Evolutionary conservation across 2,797 vertebrate genomes (phyloP).

Genomic region (Falco peregrinus): DNA sequence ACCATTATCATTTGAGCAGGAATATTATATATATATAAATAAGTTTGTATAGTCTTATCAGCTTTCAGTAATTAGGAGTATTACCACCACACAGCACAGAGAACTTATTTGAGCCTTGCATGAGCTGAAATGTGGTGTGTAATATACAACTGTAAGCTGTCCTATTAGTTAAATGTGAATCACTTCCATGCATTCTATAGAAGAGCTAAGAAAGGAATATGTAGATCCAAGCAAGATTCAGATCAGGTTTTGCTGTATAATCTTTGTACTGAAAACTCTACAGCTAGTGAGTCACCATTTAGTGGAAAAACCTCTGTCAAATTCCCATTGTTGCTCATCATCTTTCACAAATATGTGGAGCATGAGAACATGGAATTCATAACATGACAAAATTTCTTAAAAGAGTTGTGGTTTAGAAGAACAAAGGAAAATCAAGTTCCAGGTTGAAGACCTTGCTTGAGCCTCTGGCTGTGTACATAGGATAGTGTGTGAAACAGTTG

Average conservation of each 20-base stretch:
- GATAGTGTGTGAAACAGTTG: background rate
- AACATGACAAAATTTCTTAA: background rate
- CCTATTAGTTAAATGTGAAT: background rate
- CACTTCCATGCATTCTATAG: background rate
- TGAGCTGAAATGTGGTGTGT: background rate
- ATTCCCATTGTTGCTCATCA: background rate
- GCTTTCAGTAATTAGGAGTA: background rate
- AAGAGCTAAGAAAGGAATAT: background rate
- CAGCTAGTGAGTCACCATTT: background rate
- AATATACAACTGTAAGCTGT: background rate
- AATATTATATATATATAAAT: background rate
- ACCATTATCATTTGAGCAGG: rapidly evolving
- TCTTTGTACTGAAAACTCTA: rapidly evolving
- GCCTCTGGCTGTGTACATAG: background rate
- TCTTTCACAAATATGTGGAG: background rate
- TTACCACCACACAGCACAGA: background rate
- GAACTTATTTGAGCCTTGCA: background rate
- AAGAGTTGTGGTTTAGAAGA: background rate
- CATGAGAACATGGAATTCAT: background rate
- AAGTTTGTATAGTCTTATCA: background rate
- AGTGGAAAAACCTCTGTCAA: background rate
- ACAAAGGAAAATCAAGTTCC: background rate
- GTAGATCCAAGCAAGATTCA: background rate
- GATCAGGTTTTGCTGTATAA: background rate
- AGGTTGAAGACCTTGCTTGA: background rate